A percentile compares a stretch with the other conserved stretches of the same genome.
phyloP scores from a whole-genome alignment of 35 echinoderm and acorn worm genomes.

The Apostichopus californicus region DNA sequence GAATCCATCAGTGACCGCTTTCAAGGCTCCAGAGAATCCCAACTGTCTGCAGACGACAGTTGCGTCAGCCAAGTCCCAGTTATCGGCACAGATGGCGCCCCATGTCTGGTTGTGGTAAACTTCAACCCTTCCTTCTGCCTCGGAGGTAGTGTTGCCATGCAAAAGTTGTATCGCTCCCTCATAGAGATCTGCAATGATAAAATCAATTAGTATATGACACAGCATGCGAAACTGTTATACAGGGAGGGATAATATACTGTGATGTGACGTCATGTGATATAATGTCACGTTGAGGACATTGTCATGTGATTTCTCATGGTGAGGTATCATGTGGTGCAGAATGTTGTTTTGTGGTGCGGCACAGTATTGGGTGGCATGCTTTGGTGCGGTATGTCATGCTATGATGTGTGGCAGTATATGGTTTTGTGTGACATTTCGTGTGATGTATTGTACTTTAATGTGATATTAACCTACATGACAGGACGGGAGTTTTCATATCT shows the following conservation, averaged over 20 bases:
- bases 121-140: neutral
- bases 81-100: neutral
- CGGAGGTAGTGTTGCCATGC: neutral
- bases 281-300: neutral
- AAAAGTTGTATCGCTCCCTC: neutral
- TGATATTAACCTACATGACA: no score
- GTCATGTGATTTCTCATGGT: neutral
- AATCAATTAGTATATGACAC: neutral
- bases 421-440: no score
- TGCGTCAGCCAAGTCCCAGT: conserved; percentile 11
- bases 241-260: neutral
- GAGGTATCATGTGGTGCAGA: neutral
- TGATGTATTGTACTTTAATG: no score
- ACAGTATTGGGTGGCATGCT: neutral
- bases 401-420: no score
- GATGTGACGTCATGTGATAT: neutral
- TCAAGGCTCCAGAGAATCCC: conserved; percentile 5
- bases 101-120: conserved; percentile 5
- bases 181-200: neutral
- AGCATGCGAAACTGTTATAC: neutral
- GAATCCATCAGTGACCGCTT: neutral
- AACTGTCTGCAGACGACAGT: conserved; percentile 41
- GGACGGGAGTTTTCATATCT: no score
- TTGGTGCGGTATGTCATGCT: no score
- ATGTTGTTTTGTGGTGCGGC: no score